phyloP scores from a whole-genome alignment of 2,113 vertebrate genomes.

The Paramormyrops kingsleyae region DNA sequence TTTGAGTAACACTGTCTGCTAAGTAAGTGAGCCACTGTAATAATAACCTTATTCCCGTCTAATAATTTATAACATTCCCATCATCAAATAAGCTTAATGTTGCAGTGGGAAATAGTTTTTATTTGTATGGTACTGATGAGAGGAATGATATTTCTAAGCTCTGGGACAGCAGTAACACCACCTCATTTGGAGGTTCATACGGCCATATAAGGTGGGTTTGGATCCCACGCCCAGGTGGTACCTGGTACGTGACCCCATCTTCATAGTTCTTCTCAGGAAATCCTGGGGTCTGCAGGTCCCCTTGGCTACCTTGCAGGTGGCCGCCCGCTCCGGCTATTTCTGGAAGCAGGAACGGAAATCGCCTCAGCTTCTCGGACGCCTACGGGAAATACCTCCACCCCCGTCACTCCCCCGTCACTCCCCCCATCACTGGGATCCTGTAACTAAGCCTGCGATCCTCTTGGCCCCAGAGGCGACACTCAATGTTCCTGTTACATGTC shows the following conservation, averaged over 20 bases:
- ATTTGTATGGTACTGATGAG: not conserved
- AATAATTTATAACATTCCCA: not conserved
- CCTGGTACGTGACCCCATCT: constrained; percentile 28
- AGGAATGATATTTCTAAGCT: not conserved
- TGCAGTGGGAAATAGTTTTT: not conserved
- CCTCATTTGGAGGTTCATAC: not conserved
- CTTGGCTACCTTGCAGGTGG: constrained; percentile 22
- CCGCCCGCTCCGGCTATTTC: constrained; percentile 32
- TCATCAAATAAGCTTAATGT: not conserved
- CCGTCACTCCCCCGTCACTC: not conserved
- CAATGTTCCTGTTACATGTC: not conserved
- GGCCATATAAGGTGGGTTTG: not conserved
- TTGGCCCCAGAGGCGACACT: not conserved
- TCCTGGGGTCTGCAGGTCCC: constrained; percentile 21
- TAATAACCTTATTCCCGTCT: not conserved
- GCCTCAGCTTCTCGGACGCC: not conserved
- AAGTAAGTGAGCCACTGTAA: not conserved
- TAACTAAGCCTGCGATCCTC: not conserved
- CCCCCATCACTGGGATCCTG: not conserved
- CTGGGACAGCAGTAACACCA: not conserved
- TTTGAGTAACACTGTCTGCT: not conserved
- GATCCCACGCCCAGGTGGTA: not conserved
- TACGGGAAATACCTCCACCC: constrained; percentile 5
- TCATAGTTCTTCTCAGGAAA: constrained; percentile 12
- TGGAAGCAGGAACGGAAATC: constrained; percentile 20